Percentiles rank a stretch among this genome's conserved stretches.
Evolutionary conservation across 2,113 vertebrate genomes (phyloP).

Genomic region (Pandion haliaetus): DNA sequence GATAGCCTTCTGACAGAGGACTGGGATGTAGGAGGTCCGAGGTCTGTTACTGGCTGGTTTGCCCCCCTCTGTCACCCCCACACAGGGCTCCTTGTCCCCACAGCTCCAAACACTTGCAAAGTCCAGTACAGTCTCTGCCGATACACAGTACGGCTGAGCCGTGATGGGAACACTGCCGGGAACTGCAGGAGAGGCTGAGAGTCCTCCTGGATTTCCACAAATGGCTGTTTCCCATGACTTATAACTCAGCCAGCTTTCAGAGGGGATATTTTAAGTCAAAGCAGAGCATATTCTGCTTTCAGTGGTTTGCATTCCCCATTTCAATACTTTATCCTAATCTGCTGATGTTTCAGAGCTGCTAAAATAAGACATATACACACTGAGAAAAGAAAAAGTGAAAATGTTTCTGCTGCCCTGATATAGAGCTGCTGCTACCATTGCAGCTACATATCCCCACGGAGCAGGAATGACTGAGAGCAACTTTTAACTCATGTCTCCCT

Average conservation of each 20-base stretch:
- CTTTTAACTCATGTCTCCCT: not conserved
- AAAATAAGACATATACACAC: not conserved
- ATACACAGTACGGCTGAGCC: accelerated
- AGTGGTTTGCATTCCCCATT: not conserved
- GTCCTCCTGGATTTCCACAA: not conserved
- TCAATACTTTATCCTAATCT: not conserved
- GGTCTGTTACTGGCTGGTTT: not conserved
- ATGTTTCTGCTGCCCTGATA: not conserved
- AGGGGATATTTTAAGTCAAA: not conserved
- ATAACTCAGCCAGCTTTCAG: not conserved
- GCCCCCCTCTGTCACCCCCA: no score
- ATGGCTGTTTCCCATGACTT: not conserved
- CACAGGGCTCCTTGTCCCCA: not conserved
- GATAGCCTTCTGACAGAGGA: not conserved
- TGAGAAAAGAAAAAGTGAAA: not conserved
- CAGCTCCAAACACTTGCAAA: not conserved
- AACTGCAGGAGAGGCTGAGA: not conserved
- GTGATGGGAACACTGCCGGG: accelerated
- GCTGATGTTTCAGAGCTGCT: not conserved
- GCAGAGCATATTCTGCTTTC: not conserved
- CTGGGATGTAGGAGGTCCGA: not conserved
- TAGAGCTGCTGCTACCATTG: not conserved
- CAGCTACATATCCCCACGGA: not conserved
- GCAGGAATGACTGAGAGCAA: not conserved
- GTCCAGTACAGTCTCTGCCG: not conserved